These are phyloP conservation scores for Limulus polyphemus DNA, from an alignment of 2,888 invertebrate species.

Conservation along the genomic window DNA sequence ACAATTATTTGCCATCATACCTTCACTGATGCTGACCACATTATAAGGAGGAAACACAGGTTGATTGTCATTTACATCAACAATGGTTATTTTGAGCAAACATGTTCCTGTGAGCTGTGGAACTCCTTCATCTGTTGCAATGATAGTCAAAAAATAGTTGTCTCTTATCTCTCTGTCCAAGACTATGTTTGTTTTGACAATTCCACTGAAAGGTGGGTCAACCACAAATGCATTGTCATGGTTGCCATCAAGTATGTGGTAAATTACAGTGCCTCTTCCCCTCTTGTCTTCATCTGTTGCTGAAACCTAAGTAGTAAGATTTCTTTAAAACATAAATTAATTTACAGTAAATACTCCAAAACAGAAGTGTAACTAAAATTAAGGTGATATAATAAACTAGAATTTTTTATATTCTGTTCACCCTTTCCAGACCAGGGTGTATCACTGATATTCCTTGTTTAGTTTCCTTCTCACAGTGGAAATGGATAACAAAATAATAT, in stretches of 20 bases:
- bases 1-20: slow-evolving; percentile 42
- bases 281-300: slow-evolving; percentile 67
- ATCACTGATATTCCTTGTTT: too few relatives aligned
- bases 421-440: too few relatives aligned
- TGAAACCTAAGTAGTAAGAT: slow-evolving; percentile 34
- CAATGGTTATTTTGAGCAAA: slow-evolving; percentile 72
- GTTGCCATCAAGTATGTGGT: slow-evolving; percentile 94
- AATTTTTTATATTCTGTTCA: too few relatives aligned
- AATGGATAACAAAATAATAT: too few relatives aligned
- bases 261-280: slow-evolving; percentile 62
- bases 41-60: slow-evolving; percentile 87
- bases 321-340: too few relatives aligned
- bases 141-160: slow-evolving; percentile 75
- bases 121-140: slow-evolving; percentile 85
- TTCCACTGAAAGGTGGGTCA: slow-evolving; percentile 83
- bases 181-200: slow-evolving; percentile 86
- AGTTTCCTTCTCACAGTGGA: too few relatives aligned
- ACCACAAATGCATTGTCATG: slow-evolving; percentile 92
- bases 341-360: too few relatives aligned
- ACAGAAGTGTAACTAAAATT: too few relatives aligned
- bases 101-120: slow-evolving; percentile 86
- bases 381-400: too few relatives aligned
- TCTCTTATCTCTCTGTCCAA: slow-evolving; percentile 85
- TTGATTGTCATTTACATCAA: slow-evolving; percentile 93
- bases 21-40: slow-evolving; percentile 74